These are phyloP conservation scores for Catharus fuscescens DNA, from an alignment of 2,113 vertebrate species.

Conservation along the genomic window DNA sequence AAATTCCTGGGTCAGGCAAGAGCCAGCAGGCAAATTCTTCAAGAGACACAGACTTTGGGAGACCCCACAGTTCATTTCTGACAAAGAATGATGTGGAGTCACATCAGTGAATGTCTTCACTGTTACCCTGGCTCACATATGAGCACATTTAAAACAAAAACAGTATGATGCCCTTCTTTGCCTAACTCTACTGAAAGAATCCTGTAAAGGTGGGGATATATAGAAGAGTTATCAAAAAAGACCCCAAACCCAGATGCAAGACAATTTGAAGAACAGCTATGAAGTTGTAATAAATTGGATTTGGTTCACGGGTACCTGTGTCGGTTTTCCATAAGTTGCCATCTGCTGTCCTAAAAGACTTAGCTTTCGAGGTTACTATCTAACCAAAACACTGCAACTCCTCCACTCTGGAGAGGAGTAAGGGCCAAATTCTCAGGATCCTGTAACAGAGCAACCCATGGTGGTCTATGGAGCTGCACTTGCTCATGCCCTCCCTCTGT, in stretches of 20 bases:
- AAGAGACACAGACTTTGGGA: not conserved
- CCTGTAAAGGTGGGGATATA: not conserved
- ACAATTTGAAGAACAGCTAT: not conserved
- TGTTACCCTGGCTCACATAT: not conserved
- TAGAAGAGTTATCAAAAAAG: not conserved
- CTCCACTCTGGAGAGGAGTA: not conserved
- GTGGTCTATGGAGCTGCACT: not conserved
- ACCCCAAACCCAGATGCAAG: not conserved
- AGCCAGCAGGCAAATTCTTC: not conserved
- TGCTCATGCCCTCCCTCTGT: not conserved
- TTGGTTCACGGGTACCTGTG: not conserved
- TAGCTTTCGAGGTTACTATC: not conserved
- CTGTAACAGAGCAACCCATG: not conserved
- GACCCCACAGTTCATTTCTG: not conserved
- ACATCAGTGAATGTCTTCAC: not conserved
- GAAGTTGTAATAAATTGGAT: not conserved
- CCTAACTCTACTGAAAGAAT: not conserved
- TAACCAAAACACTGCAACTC: not conserved
- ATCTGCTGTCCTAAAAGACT: not conserved
- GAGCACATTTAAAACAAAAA: not conserved
- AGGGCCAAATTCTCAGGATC: not conserved
- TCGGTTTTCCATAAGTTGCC: not conserved
- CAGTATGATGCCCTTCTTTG: not conserved
- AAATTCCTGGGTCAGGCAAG: not conserved
- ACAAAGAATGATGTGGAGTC: not conserved